Evolutionary conservation across 2,888 invertebrate genomes (phyloP).

Genomic region (Phortica magna): DNA sequence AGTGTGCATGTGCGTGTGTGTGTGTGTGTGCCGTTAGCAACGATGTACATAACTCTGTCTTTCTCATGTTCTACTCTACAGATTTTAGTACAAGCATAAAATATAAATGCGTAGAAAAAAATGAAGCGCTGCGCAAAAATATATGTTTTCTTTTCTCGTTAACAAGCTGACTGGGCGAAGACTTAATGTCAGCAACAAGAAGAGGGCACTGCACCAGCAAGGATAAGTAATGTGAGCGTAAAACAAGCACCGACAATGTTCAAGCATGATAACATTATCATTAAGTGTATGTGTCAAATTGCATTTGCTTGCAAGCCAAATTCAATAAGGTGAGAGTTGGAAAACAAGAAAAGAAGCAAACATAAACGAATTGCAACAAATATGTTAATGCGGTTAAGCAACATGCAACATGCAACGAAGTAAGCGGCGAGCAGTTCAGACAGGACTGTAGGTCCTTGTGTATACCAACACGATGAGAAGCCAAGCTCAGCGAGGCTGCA

Average conservation of each 20-base stretch:
- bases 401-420: conserved; percentile 4
- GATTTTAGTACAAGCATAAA: not conserved
- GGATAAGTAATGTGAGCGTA: not conserved
- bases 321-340: not conserved
- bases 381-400: not conserved
- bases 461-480: not conserved
- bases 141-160: not conserved
- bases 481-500: not conserved
- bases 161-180: not conserved
- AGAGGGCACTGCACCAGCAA: not conserved
- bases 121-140: not conserved
- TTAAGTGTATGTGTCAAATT: conserved; percentile 14
- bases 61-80: no score
- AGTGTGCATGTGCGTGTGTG: not conserved
- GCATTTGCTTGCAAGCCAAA: not conserved
- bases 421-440: not conserved
- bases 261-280: conserved; percentile 16
- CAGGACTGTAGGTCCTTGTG: not conserved
- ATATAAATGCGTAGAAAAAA: not conserved
- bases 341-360: not conserved
- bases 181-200: conserved; percentile 7
- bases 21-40: not conserved
- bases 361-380: not conserved
- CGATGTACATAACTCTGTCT: no score
- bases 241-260: not conserved